A percentile compares a stretch with the other conserved stretches of the same genome.
These are phyloP conservation scores for Drosophila pruinosa DNA, from an alignment of 1,140 invertebrate genomes.

Conservation along the genomic window DNA sequence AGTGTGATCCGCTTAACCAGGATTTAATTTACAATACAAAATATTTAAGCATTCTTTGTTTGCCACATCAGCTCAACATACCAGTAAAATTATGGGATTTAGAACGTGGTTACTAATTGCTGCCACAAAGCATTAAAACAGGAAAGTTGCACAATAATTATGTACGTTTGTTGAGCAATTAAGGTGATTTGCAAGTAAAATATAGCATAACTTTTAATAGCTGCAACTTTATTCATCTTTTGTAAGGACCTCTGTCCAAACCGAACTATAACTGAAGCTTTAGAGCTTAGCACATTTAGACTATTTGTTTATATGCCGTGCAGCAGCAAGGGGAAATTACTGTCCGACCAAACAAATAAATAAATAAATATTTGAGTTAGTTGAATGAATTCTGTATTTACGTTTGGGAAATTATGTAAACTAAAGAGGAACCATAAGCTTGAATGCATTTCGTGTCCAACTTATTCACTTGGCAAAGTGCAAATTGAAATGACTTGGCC, in stretches of 20 bases:
- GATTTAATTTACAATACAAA: no score
- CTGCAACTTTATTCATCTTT: background rate
- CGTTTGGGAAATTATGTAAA: background rate
- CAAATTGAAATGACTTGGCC: conserved; percentile 37
- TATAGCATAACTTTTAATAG: background rate
- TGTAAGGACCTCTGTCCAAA: background rate
- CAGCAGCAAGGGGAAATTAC: no score
- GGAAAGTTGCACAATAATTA: background rate
- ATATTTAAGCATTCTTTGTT: no score
- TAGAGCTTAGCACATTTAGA: background rate
- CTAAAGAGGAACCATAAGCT: background rate
- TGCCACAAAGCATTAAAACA: background rate
- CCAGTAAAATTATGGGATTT: background rate
- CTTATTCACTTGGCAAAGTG: conserved; percentile 12
- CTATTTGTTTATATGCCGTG: no score
- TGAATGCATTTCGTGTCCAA: background rate
- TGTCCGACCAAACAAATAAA: no score
- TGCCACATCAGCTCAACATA: background rate
- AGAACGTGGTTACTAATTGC: background rate
- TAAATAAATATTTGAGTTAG: no score
- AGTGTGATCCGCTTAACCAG: background rate
- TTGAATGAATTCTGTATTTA: background rate
- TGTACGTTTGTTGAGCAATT: background rate
- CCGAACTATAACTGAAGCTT: background rate
- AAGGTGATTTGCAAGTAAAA: background rate